Base-by-base conservation (phyloP, 2,113 vertebrate genomes). In the Paedocypris sp. region DNA sequence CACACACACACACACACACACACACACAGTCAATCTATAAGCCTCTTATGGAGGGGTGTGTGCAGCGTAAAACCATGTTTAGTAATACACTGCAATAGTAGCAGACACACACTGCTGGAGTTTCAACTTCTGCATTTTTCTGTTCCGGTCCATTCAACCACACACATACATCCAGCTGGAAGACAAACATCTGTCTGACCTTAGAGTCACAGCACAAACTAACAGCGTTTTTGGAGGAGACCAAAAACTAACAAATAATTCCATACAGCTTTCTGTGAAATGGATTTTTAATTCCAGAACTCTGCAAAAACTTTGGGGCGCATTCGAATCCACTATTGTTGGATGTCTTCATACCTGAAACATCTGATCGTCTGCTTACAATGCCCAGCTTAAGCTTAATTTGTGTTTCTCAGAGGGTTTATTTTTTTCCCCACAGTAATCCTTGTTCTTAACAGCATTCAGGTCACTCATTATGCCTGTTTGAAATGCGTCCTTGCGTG, bases 41-140 rank as follows among this genome's bases (percentile, higher is more conserved):
- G 74, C 79, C 48, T 70, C 77, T 82, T 79, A 74, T 11, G 69
- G 20, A 51, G 20, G 60, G 56, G 45, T 60, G 33, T 49, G 52
- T 51, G 19, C 31, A 42, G 5, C 63, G 61, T 57, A 54, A 68
- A 62, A 46, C 62, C 46, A 28, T 8, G 54, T 54, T 28, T 22
- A 31, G 54, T 50, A 68, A 62, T 58, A 58, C 46, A 56, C 31
- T 26, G 58, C 8, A 59, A 57, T 64, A 60, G 15, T n/a, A n/a
- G 48, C 53, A 56, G 47, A 42, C 69, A 74, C 13, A 35, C 45
- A 52, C 42, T 18, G 22, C 51, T 61, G 59, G 56, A 73, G 20
- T 51, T 64, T 51, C 60, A 73, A 60, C 62, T 7, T 67, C 28
- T 22, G 11, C 42, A 13, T 28, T 9, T 28, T 22, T 20, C 46